Percentiles rank a stretch among this genome's conserved stretches.
Evolutionary conservation across 2,113 vertebrate genomes (phyloP).

Genomic region (Agelaius phoeniceus): DNA sequence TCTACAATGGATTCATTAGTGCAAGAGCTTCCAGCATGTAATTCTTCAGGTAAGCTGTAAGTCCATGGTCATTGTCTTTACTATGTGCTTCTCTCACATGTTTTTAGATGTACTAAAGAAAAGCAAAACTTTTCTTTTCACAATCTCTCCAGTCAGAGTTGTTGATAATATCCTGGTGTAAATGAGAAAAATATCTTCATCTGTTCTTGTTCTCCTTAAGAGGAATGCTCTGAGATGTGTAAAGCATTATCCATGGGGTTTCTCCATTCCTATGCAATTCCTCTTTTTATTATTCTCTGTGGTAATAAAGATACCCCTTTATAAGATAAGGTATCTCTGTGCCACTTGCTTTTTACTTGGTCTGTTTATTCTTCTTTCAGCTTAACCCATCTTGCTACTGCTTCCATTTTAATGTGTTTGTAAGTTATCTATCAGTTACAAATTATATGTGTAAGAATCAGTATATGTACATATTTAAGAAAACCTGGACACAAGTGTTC

Average conservation of each 20-base stretch:
- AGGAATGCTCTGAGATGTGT: background rate
- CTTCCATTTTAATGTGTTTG: background rate
- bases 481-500: background rate
- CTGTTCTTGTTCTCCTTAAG: background rate
- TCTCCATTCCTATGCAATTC: background rate
- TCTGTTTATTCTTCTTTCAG: background rate
- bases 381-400: background rate
- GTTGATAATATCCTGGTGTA: background rate
- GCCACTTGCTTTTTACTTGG: background rate
- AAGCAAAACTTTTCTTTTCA: background rate
- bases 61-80: fast-evolving
- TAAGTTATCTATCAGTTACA: background rate
- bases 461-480: background rate
- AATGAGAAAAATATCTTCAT: background rate
- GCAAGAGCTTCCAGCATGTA: background rate
- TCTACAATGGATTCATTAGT: background rate
- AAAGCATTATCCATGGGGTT: background rate
- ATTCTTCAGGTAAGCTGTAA: background rate
- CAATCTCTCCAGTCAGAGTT: background rate
- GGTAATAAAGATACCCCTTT: background rate
- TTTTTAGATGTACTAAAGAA: background rate
- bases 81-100: background rate
- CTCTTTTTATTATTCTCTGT: background rate
- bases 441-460: background rate
- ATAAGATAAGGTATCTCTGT: background rate